phyloP scores from a whole-genome alignment of 1,140 invertebrate species.

The Bombus haemorrhoidalis region DNA sequence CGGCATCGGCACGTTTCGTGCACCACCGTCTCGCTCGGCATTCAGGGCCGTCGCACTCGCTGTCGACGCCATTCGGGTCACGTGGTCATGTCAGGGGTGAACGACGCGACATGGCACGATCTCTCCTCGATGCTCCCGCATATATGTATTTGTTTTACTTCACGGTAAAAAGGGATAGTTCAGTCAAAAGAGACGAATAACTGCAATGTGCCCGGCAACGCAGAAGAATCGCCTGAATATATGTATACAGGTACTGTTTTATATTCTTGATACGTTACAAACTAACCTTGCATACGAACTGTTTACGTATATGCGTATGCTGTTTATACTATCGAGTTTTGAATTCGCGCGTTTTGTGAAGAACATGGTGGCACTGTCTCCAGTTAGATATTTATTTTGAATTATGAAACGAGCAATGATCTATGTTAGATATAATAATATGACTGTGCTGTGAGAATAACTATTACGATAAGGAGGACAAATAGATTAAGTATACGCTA shows the following conservation, averaged over 20 bases:
- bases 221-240: background rate
- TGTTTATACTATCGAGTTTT: background rate
- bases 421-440: background rate
- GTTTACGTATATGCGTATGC: background rate
- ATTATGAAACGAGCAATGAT: background rate
- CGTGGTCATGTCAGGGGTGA: slow-evolving; percentile 41
- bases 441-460: background rate
- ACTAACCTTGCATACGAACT: background rate
- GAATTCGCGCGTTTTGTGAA: background rate
- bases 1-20: slow-evolving; percentile 55
- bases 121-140: background rate
- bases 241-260: background rate
- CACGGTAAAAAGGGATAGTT: background rate
- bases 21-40: slow-evolving; percentile 17
- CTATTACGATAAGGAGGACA: background rate
- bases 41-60: slow-evolving; percentile 62
- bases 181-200: background rate
- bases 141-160: background rate
- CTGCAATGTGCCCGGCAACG: background rate
- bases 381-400: background rate
- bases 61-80: slow-evolving; percentile 62
- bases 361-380: background rate
- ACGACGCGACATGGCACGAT: slow-evolving; percentile 13
- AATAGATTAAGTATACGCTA: background rate
- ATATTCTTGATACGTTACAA: background rate